phyloP scores from a whole-genome alignment of 2,113 vertebrate species.

The Martes martes region DNA sequence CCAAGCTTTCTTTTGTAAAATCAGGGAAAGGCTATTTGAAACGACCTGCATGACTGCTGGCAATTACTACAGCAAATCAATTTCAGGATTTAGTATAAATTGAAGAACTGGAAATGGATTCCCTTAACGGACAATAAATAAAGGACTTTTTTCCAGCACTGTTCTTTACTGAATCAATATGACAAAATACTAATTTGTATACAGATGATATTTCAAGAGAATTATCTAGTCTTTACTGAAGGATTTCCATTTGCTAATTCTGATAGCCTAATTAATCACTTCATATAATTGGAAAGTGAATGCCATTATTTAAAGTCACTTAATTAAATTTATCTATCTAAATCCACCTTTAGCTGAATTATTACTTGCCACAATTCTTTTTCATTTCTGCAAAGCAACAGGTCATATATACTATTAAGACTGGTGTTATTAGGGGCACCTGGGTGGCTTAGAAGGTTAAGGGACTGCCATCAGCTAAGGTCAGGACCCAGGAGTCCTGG shows the following conservation, averaged over 20 bases:
- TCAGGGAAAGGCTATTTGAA: neutral
- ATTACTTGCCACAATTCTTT: slow-evolving; percentile 15
- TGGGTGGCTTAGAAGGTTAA: no score
- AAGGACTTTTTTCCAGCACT: neutral
- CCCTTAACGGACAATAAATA: neutral
- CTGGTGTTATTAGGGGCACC: neutral
- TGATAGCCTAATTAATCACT: slow-evolving; percentile 9
- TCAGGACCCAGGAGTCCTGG: no score
- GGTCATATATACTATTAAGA: neutral
- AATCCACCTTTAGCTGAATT: neutral
- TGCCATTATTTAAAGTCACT: neutral
- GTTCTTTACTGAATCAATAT: neutral
- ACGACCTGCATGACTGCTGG: neutral
- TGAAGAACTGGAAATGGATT: neutral
- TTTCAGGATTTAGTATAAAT: neutral
- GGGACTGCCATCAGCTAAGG: no score
- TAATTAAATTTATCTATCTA: slow-evolving; percentile 14
- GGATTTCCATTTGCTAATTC: slow-evolving; percentile 11
- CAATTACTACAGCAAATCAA: neutral
- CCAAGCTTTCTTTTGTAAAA: neutral
- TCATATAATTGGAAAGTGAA: neutral
- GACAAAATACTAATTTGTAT: slow-evolving; percentile 15
- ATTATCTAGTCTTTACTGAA: slow-evolving; percentile 20
- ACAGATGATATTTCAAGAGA: slow-evolving; percentile 23
- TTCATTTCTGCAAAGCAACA: neutral